Base-by-base conservation (phyloP, 2,888 invertebrate species). In the Acanthococcus lagerstroemiae region DNA sequence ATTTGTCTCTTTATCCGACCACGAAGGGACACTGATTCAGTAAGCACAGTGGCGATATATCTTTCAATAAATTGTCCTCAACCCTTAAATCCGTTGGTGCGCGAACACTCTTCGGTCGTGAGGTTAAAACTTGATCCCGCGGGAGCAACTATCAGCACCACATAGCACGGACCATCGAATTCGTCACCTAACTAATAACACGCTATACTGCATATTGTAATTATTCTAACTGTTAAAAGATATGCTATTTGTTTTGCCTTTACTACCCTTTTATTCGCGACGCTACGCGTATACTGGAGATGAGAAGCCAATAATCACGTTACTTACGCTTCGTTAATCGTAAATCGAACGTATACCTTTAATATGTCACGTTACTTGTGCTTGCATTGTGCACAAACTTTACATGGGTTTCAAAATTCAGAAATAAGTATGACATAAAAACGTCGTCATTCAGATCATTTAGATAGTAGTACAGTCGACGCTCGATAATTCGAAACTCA, bases 131-230 rank as follows among this genome's bases (percentile, higher is more conserved):
- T 26, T 26, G 61, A 50, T 61, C 61, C 52, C 61, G 22, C 5
- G 61, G 50, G 61, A 27, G 52, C 61, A 61, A 61, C 61, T 61
- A 61, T 61, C 21, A 22, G 30, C 52, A 22, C 24, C 22, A 52
- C 61, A n/a, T n/a, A n/a, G n/a, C n/a, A n/a, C n/a, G 30, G 61
- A 50, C 61, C 50, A 61, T 61, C 61, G 50, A 61, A 61, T 52
- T 50, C 52, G 61, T 61, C 61, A 61, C 61, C 61, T 65, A 65
- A 45, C 65, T 65, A 65, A 65, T 65, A 55, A 55, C 65, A 65
- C 65, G 65, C 65, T 65, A 65, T 55, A 56, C 30, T 65, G 55
- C 44, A 22, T 55, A 65, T 48, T 27, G 27, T 65, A 65, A 65
- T 65, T 65, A 65, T 65, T 61, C 50, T 26, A 22, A 50, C 61